Evolutionary conservation across 2,113 vertebrate species (phyloP).

Genomic region (Leucosticte australis): DNA sequence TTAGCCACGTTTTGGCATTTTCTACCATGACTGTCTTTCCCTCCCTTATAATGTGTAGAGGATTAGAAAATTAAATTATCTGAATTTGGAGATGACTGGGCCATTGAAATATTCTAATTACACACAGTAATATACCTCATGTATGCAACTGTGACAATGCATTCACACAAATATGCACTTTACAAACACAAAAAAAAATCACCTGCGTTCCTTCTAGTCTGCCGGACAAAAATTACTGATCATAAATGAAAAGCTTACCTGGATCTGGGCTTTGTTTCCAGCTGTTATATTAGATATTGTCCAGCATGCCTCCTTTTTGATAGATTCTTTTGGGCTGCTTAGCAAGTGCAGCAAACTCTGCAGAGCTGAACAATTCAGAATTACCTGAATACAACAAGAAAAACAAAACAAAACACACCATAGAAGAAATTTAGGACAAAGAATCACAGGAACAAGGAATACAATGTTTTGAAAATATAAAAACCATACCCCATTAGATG

Average conservation of each 20-base stretch:
- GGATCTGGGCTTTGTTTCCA: slow-evolving; percentile 96
- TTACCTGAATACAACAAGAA: slow-evolving; percentile 80
- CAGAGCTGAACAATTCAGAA: slow-evolving; percentile 95
- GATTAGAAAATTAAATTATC: neutral
- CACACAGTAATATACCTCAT: neutral
- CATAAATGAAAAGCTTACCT: slow-evolving; percentile 76
- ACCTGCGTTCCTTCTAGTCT: neutral
- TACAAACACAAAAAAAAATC: neutral
- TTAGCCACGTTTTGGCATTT: neutral
- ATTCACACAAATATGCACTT: neutral
- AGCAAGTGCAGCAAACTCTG: slow-evolving; percentile 94
- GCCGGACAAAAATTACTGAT: neutral
- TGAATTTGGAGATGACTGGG: neutral
- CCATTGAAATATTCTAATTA: neutral
- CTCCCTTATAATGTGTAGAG: neutral
- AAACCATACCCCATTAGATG: neutral
- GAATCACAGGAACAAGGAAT: neutral
- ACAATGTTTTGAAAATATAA: neutral
- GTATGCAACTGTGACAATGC: neutral
- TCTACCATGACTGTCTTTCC: neutral
- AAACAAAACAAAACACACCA: neutral
- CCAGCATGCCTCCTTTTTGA: slow-evolving; percentile 99
- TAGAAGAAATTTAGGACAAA: neutral
- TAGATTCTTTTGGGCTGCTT: slow-evolving; percentile 96
- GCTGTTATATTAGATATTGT: slow-evolving; percentile 99